These are phyloP conservation scores for Harpalus rufipes DNA, from an alignment of 2,888 invertebrate genomes.

Conservation along the genomic window DNA sequence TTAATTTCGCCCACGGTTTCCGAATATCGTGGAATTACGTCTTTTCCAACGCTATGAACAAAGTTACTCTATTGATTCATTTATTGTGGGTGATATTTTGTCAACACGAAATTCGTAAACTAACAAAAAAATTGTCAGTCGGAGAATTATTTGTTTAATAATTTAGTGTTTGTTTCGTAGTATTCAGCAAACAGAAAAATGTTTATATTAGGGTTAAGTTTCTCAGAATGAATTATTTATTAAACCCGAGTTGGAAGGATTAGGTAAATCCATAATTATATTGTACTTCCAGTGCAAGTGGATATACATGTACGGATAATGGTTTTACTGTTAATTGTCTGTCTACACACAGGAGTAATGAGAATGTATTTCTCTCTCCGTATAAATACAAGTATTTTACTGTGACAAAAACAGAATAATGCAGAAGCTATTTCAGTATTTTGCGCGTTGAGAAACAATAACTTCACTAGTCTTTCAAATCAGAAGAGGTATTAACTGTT, in stretches of 20 bases:
- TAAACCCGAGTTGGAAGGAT: not conserved
- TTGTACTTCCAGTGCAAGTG: constrained; percentile 33
- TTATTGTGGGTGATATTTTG: not conserved
- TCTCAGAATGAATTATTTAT: not conserved
- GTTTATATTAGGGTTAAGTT: not conserved
- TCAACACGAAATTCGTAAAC: not conserved
- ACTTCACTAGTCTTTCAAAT: not conserved
- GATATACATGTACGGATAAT: constrained; percentile 54
- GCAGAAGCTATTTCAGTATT: not conserved
- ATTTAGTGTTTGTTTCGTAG: not conserved
- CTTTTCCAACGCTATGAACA: not conserved
- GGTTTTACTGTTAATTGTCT: constrained; percentile 44
- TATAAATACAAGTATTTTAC: not conserved
- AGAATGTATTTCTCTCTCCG: constrained; percentile 16
- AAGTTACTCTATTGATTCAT: not conserved
- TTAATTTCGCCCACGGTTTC: constrained; percentile 32
- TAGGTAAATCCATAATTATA: constrained; percentile 23
- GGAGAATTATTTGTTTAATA: not conserved
- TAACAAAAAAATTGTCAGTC: too few relatives aligned
- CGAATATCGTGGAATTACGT: not conserved
- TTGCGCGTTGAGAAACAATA: not conserved
- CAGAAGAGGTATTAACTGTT: not conserved
- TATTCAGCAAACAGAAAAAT: not conserved
- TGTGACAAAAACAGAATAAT: not conserved
- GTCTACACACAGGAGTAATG: constrained; percentile 25